A percentile compares a stretch with the other conserved stretches of the same genome.
Conservation (phyloP, 2,888 invertebrate species). For the Cantharis rustica region DNA sequence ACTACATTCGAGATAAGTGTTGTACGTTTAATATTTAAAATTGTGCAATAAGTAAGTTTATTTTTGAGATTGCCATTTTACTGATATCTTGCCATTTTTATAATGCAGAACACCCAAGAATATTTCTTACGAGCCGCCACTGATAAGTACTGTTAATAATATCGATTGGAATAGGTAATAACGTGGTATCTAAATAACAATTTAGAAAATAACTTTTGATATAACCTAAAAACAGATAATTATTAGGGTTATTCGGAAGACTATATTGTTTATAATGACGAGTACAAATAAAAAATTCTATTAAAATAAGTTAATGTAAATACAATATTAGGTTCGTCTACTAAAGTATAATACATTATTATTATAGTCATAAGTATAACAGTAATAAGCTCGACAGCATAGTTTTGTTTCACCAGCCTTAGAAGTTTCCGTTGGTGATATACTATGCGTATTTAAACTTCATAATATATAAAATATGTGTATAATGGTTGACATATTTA, state of each 20-base stretch:
- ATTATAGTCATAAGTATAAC: background rate
- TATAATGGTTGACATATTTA: background rate
- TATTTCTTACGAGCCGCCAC: too few species aligned
- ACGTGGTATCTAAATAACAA: background rate
- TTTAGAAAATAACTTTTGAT: background rate
- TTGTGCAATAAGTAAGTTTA: too few species aligned
- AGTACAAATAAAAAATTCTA: background rate
- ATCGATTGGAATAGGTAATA: too few species aligned
- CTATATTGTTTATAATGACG: too few species aligned
- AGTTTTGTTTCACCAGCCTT: background rate
- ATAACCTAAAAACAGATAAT: background rate
- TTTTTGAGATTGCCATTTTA: too few species aligned
- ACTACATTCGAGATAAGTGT: too few species aligned
- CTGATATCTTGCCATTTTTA: too few species aligned
- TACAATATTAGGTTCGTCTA: background rate
- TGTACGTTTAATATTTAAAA: too few species aligned
- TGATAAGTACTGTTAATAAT: too few species aligned
- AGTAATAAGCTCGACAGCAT: background rate
- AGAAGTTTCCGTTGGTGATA: background rate
- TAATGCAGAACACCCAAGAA: too few species aligned
- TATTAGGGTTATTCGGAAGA: too few species aligned
- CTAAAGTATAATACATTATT: too few species aligned
- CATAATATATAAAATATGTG: background rate
- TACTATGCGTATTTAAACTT: background rate
- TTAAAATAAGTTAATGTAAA: background rate